These are phyloP conservation scores for Pao palembangensis DNA, from an alignment of 2,113 vertebrate species.

Conservation along the genomic window DNA sequence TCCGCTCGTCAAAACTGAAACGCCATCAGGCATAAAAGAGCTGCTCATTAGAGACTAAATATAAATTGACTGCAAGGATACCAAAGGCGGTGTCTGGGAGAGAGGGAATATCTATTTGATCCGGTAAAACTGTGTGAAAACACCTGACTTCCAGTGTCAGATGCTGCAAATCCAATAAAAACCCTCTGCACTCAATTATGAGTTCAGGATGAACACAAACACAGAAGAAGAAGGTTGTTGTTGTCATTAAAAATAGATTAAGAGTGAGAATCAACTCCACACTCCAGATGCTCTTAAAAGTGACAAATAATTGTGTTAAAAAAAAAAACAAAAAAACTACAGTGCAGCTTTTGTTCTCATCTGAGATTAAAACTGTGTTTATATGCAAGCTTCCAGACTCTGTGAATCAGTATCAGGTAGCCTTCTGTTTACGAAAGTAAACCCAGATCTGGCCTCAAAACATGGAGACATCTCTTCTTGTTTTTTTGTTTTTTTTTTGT, in stretches of 20 bases:
- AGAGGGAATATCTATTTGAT: slow-evolving; percentile 23
- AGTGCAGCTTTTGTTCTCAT: neutral
- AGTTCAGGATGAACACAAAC: slow-evolving; percentile 8
- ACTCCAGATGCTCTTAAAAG: too few relatives aligned
- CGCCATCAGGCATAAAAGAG: slow-evolving; percentile 23
- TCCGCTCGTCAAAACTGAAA: slow-evolving; percentile 26
- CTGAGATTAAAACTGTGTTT: slow-evolving; percentile 5
- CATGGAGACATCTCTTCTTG: neutral
- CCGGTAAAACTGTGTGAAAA: slow-evolving; percentile 5
- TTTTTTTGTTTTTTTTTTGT: too few relatives aligned
- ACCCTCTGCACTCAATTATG: slow-evolving; percentile 1
- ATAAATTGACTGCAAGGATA: slow-evolving; percentile 24
- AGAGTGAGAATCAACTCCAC: too few relatives aligned
- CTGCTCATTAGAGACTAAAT: slow-evolving; percentile 17
- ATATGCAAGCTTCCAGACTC: slow-evolving; percentile 17
- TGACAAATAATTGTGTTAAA: slow-evolving; percentile 5
- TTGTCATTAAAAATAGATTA: too few relatives aligned
- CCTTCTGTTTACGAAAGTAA: slow-evolving; percentile 1
- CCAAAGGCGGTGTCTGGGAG: slow-evolving; percentile 12
- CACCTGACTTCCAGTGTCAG: slow-evolving; percentile 3
- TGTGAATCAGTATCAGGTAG: slow-evolving; percentile 20
- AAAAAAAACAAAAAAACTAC: neutral
- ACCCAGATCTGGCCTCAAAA: neutral
- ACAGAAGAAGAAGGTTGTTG: neutral
- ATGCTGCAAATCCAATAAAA: slow-evolving; percentile 4